Base-by-base conservation (phyloP, 2,113 vertebrate genomes). In the Aspiorhynchus laticeps region DNA sequence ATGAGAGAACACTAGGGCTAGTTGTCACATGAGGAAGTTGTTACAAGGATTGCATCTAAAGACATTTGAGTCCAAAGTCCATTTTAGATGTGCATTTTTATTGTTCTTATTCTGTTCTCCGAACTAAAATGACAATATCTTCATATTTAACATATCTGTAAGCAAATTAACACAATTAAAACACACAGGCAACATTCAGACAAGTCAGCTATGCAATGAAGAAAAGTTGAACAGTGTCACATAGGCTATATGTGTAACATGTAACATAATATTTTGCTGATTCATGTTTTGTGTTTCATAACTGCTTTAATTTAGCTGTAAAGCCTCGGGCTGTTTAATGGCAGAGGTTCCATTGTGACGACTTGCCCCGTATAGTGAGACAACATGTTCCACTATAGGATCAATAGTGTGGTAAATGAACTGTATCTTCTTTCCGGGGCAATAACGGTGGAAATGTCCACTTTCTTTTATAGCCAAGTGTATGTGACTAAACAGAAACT, bases 361-460 rank as follows among this genome's bases (percentile, higher is more conserved):
- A 26, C 26, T 28, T 21, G 33, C 46, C 76, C 75, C 46, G 53
- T 51, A 51, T 11, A 48, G 46, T 53, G 8, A 17, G 3, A 21
- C 46, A 51, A 51, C 38, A 77, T 51, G 75, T 77, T 31, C 46
- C 26, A 31, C 43, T 78, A 78, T 53, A 53, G 46, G 46, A 78
- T 78, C 76, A 78, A 31, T 53, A 77, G 8, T 51, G 46, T 77
- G 43, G 48, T 51, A 21, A 51, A 77, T 77, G 7, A 77, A 33
- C 26, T 33, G 28, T 33, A 31, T 53, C 46, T 78, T 53, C 53
- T 46, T 53, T 75, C n/a, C 9, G 15, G 26, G 43, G 41, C n/a
- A 31, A 76, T 43, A 48, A 26, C 0, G 8, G 43, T 17, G 31
- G 33, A 41, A 59, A 38, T 77, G n/a, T 77, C 11, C 15, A 8